Base-by-base conservation (phyloP, 2,888 invertebrate species). In the Spilarctia lutea region DNA sequence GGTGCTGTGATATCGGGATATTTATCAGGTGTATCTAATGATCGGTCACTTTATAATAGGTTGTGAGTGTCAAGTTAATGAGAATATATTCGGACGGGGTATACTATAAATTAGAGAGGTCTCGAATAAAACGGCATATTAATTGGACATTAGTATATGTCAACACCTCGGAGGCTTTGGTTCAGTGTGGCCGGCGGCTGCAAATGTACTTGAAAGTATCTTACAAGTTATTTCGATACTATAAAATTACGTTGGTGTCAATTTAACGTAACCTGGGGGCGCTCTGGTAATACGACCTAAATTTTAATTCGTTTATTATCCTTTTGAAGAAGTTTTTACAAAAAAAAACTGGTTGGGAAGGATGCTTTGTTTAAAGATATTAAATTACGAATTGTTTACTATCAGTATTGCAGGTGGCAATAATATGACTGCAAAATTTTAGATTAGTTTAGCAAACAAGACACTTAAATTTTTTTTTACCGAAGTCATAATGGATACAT, bases 61-160 rank as follows among this genome's bases (percentile, higher is more conserved):
- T 92, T 87, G 89, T 90, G 91, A 93, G 89, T 94, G 94, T 95
- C 94, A 91, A 91, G 90, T 92, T 94, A 95, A 94, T 95, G 94
- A 95, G 94, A 94, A 95, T 94, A 93, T 94, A 95, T 93, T 89
- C 90, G 87, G 83, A 85, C 86, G 90, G 89, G 89, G 91, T 92
- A 91, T 88, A 89, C 91, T 88, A 94, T 94, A 95, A 94, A 95
- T 94, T 94, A 91, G 81, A 91, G 89, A 91, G 88, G 90, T 91
- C 88, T 89, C 91, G 90, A 91, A 93, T 91, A 86, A 90, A 94
- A 93, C 92, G 92, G 94, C 91, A 94, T 94, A 95, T 95, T 95
- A 95, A 94, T 94, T 94, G 93, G 93, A 92, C 91, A 95, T 95
- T 94, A 94, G 91, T 92, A 89, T 87, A 87, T 90, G 89, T 92